Conservation (phyloP, 2,113 vertebrate genomes). For the Myrmecobius fasciatus region DNA sequence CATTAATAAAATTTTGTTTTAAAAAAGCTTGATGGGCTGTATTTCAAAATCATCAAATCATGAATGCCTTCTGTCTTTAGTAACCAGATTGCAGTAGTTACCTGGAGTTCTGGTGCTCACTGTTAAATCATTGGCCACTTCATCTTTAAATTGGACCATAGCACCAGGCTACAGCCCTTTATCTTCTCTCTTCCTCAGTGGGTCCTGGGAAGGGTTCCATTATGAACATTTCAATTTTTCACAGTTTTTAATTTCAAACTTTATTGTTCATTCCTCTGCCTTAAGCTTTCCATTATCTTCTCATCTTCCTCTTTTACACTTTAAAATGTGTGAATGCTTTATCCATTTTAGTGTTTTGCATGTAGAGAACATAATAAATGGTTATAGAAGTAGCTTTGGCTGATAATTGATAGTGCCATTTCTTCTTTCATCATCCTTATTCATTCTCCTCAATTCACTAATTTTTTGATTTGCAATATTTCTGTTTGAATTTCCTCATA, state of each 20-base stretch:
- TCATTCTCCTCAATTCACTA: neutral
- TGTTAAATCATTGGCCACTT: neutral
- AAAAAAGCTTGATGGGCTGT: neutral
- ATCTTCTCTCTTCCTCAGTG: neutral
- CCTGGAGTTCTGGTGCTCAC: neutral
- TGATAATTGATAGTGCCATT: neutral
- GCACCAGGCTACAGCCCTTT: neutral
- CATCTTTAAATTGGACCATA: neutral
- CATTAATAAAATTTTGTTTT: neutral
- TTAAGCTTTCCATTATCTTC: neutral
- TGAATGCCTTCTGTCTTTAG: neutral
- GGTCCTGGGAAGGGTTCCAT: neutral
- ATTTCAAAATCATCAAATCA: neutral
- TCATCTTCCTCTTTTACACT: neutral
- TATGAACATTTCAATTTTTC: neutral
- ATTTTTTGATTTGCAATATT: constrained; percentile 46
- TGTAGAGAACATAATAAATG: neutral
- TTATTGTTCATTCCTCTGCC: neutral
- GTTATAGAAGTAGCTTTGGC: neutral
- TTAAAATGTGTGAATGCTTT: neutral
- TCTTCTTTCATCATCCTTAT: constrained; percentile 1
- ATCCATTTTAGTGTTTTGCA: neutral
- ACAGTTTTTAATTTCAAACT: neutral
- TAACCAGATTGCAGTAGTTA: neutral
- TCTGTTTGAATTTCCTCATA: constrained; percentile 33